A percentile compares a stretch with the other conserved stretches of the same genome.
Conservation (phyloP, 2,113 vertebrate species). For the Calidris pugnax region DNA sequence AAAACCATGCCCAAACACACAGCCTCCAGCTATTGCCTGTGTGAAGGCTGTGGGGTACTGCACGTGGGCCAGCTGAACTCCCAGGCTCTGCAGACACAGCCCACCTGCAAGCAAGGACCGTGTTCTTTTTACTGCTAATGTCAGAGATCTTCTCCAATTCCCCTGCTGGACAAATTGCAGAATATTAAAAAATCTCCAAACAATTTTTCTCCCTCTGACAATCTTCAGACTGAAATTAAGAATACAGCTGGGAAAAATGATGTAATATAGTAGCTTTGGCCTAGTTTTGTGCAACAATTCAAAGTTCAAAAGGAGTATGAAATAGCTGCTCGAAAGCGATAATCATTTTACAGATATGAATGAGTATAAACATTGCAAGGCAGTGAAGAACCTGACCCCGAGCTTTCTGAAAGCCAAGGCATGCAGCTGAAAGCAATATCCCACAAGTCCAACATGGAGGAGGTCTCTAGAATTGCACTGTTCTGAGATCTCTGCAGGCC, state of each 20-base stretch:
- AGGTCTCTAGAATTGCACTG: not conserved
- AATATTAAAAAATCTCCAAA: not conserved
- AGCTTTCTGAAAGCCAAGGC: conserved; percentile 43
- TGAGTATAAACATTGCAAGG: conserved; percentile 5
- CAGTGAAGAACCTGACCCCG: conserved; percentile 43
- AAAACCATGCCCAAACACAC: not conserved
- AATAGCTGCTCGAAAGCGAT: not conserved
- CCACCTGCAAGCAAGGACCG: not conserved
- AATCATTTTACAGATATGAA: not conserved
- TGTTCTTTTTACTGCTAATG: not conserved
- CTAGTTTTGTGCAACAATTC: not conserved
- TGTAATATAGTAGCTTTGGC: not conserved
- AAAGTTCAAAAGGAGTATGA: not conserved
- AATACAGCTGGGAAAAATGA: not conserved
- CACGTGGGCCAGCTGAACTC: accelerated
- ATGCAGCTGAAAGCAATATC: conserved; percentile 49
- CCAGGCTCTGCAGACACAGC: not conserved
- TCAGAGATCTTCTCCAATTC: not conserved
- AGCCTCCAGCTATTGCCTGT: not conserved
- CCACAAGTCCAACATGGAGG: not conserved
- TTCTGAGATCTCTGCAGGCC: not conserved
- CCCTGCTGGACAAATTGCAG: not conserved
- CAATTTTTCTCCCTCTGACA: not conserved
- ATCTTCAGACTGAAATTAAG: not conserved
- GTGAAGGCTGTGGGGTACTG: not conserved